These are phyloP conservation scores for Mesorhabditis spiculigera DNA, from an alignment of 2,888 invertebrate genomes.

Conservation along the genomic window DNA sequence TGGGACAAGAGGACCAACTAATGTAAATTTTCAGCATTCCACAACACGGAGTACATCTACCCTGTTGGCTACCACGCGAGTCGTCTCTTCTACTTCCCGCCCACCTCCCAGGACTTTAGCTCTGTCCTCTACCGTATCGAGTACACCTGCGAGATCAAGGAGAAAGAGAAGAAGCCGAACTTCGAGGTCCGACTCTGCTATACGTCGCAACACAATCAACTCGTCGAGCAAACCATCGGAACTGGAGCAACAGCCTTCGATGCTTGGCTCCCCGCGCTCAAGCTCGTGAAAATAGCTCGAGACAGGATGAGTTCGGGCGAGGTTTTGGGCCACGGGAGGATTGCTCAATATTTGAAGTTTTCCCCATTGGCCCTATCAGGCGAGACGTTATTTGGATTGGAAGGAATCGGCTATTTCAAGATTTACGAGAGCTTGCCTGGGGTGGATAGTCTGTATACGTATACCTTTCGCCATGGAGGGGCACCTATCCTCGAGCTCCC, in stretches of 20 bases:
- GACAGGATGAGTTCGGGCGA: background rate
- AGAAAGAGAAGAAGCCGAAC: background rate
- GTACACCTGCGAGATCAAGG: conserved; percentile 3
- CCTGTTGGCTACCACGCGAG: conserved; percentile 70
- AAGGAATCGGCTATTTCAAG: conserved; percentile 87
- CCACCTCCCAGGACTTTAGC: background rate
- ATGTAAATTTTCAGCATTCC: conserved; percentile 72
- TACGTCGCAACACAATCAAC: background rate
- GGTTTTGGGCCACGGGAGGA: too few species aligned
- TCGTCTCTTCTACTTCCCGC: conserved; percentile 86
- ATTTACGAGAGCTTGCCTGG: conserved; percentile 85
- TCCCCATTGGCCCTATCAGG: conserved; percentile 64
- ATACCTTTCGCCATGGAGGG: conserved; percentile 93
- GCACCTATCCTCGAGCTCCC: conserved; percentile 92
- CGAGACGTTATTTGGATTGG: conserved; percentile 91
- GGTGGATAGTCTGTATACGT: conserved; percentile 81
- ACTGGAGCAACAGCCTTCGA: background rate
- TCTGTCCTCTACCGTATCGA: background rate
- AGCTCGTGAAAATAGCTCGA: background rate
- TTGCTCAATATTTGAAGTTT: background rate
- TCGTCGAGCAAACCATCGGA: background rate
- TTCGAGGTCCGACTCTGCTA: background rate
- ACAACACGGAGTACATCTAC: conserved; percentile 88
- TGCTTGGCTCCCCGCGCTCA: background rate
- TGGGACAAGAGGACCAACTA: conserved; percentile 77